These are phyloP conservation scores for Lamprotornis superbus DNA, from an alignment of 2,113 vertebrate genomes.

Conservation along the genomic window DNA sequence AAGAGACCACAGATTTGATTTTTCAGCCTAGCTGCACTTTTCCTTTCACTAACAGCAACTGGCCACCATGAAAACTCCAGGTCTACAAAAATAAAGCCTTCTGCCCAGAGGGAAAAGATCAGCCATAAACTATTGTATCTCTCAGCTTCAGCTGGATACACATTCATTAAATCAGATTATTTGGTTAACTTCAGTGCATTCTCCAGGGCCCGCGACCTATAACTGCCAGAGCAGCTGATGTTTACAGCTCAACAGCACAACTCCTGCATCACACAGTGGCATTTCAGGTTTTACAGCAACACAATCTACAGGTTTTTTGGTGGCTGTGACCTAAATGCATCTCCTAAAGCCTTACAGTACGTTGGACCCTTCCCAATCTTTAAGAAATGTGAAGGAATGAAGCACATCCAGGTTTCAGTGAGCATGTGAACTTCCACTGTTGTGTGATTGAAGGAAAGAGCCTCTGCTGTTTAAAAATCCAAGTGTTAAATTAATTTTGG, in stretches of 20 bases:
- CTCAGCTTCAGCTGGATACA: not conserved
- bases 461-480: not conserved
- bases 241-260: not conserved
- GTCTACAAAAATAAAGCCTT: not conserved
- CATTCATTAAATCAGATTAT: not conserved
- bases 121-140: not conserved
- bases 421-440: not conserved
- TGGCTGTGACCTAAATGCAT: not conserved
- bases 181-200: not conserved
- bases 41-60: not conserved
- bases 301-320: not conserved
- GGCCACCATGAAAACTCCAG: not conserved
- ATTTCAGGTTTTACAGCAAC: not conserved
- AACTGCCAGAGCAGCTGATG: not conserved
- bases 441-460: not conserved
- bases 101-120: not conserved
- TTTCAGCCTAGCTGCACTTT: not conserved
- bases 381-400: not conserved
- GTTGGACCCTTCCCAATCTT: not conserved
- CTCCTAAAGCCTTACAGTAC: not conserved
- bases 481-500: not conserved
- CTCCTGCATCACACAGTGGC: not conserved
- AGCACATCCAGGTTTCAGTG: accelerated
- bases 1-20: not conserved
- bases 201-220: not conserved